A percentile compares a stretch with the other conserved stretches of the same genome.
phyloP scores from a whole-genome alignment of 2,797 vertebrate species.

The Parambassis ranga region DNA sequence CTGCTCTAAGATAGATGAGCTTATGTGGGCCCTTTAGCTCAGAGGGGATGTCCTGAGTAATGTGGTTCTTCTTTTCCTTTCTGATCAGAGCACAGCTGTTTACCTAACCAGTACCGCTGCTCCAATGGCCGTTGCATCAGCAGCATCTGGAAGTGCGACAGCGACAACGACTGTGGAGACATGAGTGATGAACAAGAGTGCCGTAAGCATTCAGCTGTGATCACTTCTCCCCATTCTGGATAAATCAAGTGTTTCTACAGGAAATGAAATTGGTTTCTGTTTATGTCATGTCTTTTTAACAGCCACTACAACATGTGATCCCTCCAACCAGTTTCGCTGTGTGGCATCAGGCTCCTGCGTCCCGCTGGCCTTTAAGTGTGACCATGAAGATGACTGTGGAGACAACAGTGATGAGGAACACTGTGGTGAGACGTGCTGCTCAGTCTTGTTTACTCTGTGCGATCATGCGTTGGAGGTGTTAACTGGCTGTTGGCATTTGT shows the following conservation, averaged over 20 bases:
- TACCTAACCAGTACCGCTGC: constrained; percentile 94
- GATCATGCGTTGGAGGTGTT: background rate
- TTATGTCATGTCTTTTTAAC: background rate
- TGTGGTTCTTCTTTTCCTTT: background rate
- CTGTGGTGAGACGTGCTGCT: constrained; percentile 82
- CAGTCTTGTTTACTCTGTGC: background rate
- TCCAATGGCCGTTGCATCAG: constrained; percentile 96
- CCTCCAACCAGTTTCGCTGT: constrained; percentile 92
- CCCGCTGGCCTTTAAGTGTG: constrained; percentile 94
- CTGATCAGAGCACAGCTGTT: constrained; percentile 87
- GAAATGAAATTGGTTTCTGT: background rate
- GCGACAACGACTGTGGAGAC: constrained; percentile 97
- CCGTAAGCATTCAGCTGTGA: constrained; percentile 82
- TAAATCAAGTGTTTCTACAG: background rate
- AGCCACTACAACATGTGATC: constrained; percentile 92
- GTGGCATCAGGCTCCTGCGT: constrained; percentile 92
- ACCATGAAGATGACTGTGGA: constrained; percentile 96
- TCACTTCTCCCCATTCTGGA: background rate
- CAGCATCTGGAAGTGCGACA: constrained; percentile 98
- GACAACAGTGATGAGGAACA: constrained; percentile 96
- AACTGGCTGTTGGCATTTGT: background rate
- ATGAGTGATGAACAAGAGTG: constrained; percentile 97
- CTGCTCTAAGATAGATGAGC: background rate
- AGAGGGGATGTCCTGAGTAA: background rate
- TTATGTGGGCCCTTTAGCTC: background rate